These are phyloP conservation scores for Murina feae DNA, from an alignment of 2,113 vertebrate species.

Conservation along the genomic window DNA sequence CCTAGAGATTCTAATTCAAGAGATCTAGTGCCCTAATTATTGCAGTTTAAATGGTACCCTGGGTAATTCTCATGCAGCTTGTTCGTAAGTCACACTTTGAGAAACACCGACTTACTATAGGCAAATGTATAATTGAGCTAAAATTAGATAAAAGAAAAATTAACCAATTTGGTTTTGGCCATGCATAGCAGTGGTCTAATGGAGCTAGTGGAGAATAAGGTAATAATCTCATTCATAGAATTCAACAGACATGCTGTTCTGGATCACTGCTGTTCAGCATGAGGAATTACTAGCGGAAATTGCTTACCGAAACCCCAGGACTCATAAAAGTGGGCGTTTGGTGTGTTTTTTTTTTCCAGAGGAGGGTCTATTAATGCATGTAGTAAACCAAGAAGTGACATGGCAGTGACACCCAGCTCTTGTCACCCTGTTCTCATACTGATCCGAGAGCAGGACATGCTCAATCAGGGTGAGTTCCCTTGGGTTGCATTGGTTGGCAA, in stretches of 20 bases:
- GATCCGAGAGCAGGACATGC: not conserved
- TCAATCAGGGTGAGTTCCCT: not conserved
- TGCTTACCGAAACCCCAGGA: not conserved
- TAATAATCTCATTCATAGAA: not conserved
- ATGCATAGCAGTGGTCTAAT: not conserved
- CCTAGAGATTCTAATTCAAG: not conserved
- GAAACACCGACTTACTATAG: not conserved
- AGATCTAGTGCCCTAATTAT: not conserved
- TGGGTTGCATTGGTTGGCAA: not conserved
- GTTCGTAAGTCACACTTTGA: constrained; percentile 10
- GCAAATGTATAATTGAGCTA: not conserved
- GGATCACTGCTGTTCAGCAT: not conserved
- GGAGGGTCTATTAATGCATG: not conserved
- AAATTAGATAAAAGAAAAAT: constrained; percentile 37
- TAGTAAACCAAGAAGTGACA: not conserved
- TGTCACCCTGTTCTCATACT: not conserved
- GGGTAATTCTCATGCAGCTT: not conserved
- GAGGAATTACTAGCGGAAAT: not conserved
- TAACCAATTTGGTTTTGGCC: not conserved
- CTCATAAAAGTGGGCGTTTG: not conserved
- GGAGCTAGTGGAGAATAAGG: not conserved
- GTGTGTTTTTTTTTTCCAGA: not conserved
- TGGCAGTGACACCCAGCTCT: not conserved
- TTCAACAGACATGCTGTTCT: not conserved
- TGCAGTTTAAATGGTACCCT: constrained; percentile 13